A percentile compares a stretch with the other conserved stretches of the same genome.
These are phyloP conservation scores for Rhinolophus ferrumequinum DNA, from an alignment of 2,113 vertebrate genomes.

Conservation along the genomic window DNA sequence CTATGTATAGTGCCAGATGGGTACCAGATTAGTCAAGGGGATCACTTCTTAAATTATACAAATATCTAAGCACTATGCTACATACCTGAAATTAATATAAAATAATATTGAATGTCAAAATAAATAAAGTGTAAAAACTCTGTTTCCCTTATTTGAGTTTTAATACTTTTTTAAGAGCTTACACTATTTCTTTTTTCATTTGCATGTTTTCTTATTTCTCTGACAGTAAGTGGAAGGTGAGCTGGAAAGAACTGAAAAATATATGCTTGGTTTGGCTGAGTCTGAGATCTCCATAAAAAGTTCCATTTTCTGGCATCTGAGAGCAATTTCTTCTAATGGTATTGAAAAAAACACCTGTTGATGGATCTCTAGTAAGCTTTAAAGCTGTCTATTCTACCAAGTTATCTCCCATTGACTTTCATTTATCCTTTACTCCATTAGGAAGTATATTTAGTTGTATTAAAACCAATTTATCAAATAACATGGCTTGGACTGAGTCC, in stretches of 20 bases:
- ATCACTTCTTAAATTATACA: no score
- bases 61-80: no score
- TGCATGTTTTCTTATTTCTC: slow-evolving; percentile 53
- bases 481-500: neutral
- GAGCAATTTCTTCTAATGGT: slow-evolving; percentile 56
- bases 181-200: slow-evolving; percentile 24
- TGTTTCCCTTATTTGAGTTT: neutral
- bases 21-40: no score
- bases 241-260: slow-evolving; percentile 30
- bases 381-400: neutral
- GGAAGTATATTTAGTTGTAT: slow-evolving; percentile 3
- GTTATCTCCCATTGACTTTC: neutral
- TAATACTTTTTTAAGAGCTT: slow-evolving; percentile 46
- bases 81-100: no score
- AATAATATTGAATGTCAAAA: no score
- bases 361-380: neutral
- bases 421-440: slow-evolving; percentile 11
- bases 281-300: slow-evolving; percentile 31
- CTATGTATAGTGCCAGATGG: no score
- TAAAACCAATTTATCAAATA: slow-evolving; percentile 31
- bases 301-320: slow-evolving; percentile 45
- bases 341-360: slow-evolving; percentile 43
- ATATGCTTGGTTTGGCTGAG: neutral
- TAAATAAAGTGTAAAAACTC: no score
- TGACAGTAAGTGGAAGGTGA: slow-evolving; percentile 44